Conservation (phyloP, 2,797 vertebrate genomes). For the Erpetoichthys calabaricus region DNA sequence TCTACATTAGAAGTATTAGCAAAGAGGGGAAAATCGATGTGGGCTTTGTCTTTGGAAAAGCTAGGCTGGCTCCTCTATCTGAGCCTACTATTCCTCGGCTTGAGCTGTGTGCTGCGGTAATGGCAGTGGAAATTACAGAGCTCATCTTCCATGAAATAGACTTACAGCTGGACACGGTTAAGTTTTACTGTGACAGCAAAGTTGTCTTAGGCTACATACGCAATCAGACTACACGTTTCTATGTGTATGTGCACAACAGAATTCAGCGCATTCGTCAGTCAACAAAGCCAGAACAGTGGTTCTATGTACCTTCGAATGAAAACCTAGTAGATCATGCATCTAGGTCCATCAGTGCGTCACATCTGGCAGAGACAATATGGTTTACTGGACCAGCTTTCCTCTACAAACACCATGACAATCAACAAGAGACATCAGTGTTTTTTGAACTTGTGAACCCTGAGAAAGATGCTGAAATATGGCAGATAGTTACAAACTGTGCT, state of each 20-base stretch:
- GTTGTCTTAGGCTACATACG: constrained; percentile 10
- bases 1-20: constrained; percentile 7
- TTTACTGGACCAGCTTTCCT: constrained; percentile 13
- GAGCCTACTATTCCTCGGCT: constrained; percentile 4
- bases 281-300: constrained; percentile 10
- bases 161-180: not conserved
- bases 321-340: constrained; percentile 17
- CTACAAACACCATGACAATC: too few relatives aligned
- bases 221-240: constrained; percentile 9
- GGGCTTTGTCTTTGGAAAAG: constrained; percentile 5
- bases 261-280: constrained; percentile 5
- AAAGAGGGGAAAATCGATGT: not conserved
- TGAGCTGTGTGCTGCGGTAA: constrained; percentile 7
- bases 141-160: constrained; percentile 5
- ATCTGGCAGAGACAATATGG: constrained; percentile 10
- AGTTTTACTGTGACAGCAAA: constrained; percentile 9
- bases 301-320: constrained; percentile 6
- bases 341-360: not conserved
- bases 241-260: constrained; percentile 12
- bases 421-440: too few relatives aligned
- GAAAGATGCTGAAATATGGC: too few relatives aligned
- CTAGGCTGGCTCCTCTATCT: constrained; percentile 2
- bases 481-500: too few relatives aligned
- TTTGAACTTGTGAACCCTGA: too few relatives aligned
- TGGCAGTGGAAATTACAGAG: constrained; percentile 10